Percentiles rank a stretch among this genome's conserved stretches.
phyloP scores from a whole-genome alignment of 2,888 invertebrate species.

The Deilephila elpenor region DNA sequence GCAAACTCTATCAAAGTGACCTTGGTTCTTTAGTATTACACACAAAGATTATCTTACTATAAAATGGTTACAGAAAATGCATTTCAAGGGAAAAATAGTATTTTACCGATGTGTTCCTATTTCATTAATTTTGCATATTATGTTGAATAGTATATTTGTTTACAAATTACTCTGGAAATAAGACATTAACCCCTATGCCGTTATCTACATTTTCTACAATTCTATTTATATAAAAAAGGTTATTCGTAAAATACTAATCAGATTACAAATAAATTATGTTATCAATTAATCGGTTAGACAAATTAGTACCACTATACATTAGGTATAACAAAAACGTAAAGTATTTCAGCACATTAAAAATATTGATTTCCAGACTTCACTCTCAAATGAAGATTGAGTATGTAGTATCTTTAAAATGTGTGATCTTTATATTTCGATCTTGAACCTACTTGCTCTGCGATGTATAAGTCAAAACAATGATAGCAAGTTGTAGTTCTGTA shows the following conservation, averaged over 20 bases:
- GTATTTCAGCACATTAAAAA: constrained; percentile 35
- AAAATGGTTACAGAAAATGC: constrained; percentile 19
- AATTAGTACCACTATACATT: constrained; percentile 55
- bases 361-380: constrained; percentile 33
- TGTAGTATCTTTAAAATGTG: not conserved
- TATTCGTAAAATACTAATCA: constrained; percentile 52
- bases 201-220: constrained; percentile 76
- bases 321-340: constrained; percentile 43
- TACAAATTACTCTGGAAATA: constrained; percentile 17
- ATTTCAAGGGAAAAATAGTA: constrained; percentile 24
- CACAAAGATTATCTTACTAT: constrained; percentile 46
- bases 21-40: constrained; percentile 79
- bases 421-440: not conserved
- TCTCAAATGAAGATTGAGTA: constrained; percentile 21
- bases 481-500: not conserved
- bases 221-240: constrained; percentile 65
- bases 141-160: constrained; percentile 16
- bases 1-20: constrained; percentile 75
- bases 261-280: constrained; percentile 73
- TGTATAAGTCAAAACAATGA: not conserved
- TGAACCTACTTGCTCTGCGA: not conserved
- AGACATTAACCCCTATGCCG: constrained; percentile 11
- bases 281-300: constrained; percentile 59
- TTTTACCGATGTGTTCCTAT: constrained; percentile 19
- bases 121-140: constrained; percentile 18